phyloP scores from a whole-genome alignment of 92 coral and sea anemone species.

The Hydrozoanthus gracilis region DNA sequence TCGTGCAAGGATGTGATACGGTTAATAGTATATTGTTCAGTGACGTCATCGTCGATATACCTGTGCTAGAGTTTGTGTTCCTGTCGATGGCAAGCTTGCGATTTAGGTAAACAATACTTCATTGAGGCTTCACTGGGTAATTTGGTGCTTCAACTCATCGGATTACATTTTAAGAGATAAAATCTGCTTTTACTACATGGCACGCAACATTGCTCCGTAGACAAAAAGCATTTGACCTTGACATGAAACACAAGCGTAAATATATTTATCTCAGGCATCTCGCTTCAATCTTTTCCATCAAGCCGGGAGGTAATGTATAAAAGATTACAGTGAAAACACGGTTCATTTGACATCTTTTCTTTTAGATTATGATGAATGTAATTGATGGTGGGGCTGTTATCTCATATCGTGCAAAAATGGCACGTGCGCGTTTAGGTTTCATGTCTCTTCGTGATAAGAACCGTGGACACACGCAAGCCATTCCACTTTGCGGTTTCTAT shows the following conservation, averaged over 20 bases:
- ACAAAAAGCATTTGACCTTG: conserved; percentile 40
- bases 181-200: conserved; percentile 29
- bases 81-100: conserved; percentile 35
- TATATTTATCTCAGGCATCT: conserved; percentile 10
- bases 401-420: not conserved
- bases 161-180: conserved; percentile 47
- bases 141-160: conserved; percentile 22
- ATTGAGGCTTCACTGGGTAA: conserved; percentile 30
- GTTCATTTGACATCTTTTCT: conserved; percentile 23
- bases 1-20: conserved; percentile 13
- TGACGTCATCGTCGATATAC: conserved; percentile 21
- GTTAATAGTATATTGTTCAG: not conserved
- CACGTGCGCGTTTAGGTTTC: conserved; percentile 3
- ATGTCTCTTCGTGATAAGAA: conserved; percentile 31
- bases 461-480: conserved; percentile 9
- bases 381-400: not conserved
- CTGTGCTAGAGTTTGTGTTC: not conserved
- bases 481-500: not conserved
- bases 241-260: conserved; percentile 15
- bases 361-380: not conserved
- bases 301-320: conserved; percentile 44
- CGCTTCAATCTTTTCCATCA: conserved; percentile 34
- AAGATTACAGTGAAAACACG: conserved; percentile 27
- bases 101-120: conserved; percentile 24
- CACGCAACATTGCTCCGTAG: conserved; percentile 33